A percentile compares a stretch with the other conserved stretches of the same genome.
phyloP scores from a whole-genome alignment of 2,797 vertebrate genomes.

The Rhadinocentrus ornatus region DNA sequence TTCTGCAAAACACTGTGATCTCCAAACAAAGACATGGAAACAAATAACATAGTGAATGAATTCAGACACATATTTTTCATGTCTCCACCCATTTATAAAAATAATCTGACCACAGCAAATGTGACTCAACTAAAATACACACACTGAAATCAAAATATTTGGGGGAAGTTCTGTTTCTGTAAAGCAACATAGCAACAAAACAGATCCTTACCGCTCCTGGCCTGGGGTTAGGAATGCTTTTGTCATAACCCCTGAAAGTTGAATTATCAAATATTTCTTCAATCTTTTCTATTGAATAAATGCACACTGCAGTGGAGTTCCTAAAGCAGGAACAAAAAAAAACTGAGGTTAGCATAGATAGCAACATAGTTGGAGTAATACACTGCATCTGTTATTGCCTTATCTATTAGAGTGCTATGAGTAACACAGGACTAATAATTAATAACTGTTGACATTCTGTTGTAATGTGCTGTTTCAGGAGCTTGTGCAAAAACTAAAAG shows the following conservation, averaged over 20 bases:
- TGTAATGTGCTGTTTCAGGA: background rate
- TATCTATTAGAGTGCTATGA: background rate
- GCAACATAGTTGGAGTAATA: background rate
- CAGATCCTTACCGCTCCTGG: slow-evolving; percentile 80
- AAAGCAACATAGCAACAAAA: slow-evolving; percentile 24
- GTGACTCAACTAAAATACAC: background rate
- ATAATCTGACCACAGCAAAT: background rate
- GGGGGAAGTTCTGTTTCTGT: slow-evolving; percentile 1
- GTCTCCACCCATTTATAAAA: slow-evolving; percentile 21
- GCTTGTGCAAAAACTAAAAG: background rate
- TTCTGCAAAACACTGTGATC: background rate
- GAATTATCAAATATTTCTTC: slow-evolving; percentile 81
- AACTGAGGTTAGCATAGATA: background rate
- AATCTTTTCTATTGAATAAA: slow-evolving; percentile 77
- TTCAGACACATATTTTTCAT: slow-evolving; percentile 28
- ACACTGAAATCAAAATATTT: slow-evolving; percentile 10
- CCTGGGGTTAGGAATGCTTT: slow-evolving; percentile 70
- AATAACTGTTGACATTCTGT: background rate
- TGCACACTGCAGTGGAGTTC: slow-evolving; percentile 84
- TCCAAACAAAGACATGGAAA: slow-evolving; percentile 22
- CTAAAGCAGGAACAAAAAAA: slow-evolving; percentile 51
- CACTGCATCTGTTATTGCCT: background rate
- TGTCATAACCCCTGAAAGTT: slow-evolving; percentile 74
- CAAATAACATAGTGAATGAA: slow-evolving; percentile 4
- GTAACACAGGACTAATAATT: background rate